Evolutionary conservation across 2,888 invertebrate species (phyloP).

Genomic region (Zaprionus lineosus): DNA sequence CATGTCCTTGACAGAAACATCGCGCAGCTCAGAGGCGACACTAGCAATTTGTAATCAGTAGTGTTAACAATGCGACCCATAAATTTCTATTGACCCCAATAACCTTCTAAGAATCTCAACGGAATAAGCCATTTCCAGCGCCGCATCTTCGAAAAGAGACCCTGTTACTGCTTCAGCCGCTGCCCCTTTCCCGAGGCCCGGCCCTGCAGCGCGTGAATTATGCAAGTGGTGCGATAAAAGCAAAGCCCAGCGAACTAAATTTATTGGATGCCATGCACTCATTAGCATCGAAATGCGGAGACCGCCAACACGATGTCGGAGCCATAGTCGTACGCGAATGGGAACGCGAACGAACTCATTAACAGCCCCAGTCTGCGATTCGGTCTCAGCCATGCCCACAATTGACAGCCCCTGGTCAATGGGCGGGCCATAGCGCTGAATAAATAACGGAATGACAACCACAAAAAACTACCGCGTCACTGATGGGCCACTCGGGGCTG

Average conservation of each 20-base stretch:
- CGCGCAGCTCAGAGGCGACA: slow-evolving; percentile 15
- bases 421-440: slow-evolving; percentile 69
- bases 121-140: not conserved
- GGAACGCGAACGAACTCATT: slow-evolving; percentile 69
- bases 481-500: too few relatives aligned
- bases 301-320: slow-evolving; percentile 51
- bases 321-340: slow-evolving; percentile 12
- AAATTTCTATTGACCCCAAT: slow-evolving; percentile 71
- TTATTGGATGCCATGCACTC: slow-evolving; percentile 79
- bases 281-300: slow-evolving; percentile 75
- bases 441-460: slow-evolving; percentile 79
- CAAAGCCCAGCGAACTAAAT: slow-evolving; percentile 75
- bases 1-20: slow-evolving; percentile 18
- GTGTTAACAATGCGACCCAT: slow-evolving; percentile 72
- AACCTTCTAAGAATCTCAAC: slow-evolving; percentile 29
- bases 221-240: slow-evolving; percentile 77
- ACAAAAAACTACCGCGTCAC: slow-evolving; percentile 74
- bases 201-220: slow-evolving; percentile 66
- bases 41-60: slow-evolving; percentile 75
- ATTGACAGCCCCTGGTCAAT: slow-evolving; percentile 45
- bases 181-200: slow-evolving; percentile 12
- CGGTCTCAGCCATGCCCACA: slow-evolving; percentile 22
- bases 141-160: too few relatives aligned
- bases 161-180: not conserved
- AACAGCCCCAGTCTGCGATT: slow-evolving; percentile 41